These are phyloP conservation scores for Hyposoter dolosus DNA, from an alignment of 2,888 invertebrate genomes.

Conservation along the genomic window DNA sequence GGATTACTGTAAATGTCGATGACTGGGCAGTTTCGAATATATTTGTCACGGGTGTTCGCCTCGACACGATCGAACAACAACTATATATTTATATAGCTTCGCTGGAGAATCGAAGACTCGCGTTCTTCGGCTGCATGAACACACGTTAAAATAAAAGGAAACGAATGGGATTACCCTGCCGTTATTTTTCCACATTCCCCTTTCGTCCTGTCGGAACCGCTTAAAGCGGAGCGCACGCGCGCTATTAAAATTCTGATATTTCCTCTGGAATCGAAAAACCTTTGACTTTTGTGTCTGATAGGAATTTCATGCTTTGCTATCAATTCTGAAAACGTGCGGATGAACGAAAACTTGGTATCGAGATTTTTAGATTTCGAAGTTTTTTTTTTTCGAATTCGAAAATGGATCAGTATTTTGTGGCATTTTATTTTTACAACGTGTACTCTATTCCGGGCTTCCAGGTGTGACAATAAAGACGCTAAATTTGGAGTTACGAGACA, in stretches of 20 bases:
- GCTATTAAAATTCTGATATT: slow-evolving; percentile 28
- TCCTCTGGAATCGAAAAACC: not conserved
- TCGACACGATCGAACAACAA: slow-evolving; percentile 53
- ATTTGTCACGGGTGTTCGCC: slow-evolving; percentile 65
- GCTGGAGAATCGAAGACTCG: slow-evolving; percentile 42
- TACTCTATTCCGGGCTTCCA: not conserved
- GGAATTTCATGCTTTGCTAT: not conserved
- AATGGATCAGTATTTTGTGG: not conserved
- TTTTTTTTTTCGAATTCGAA: not conserved
- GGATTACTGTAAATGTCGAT: slow-evolving; percentile 76
- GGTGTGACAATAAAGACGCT: not conserved
- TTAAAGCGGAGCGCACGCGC: slow-evolving; percentile 20
- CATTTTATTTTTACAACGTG: not conserved
- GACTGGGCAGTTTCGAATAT: slow-evolving; percentile 70
- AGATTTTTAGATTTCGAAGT: not conserved
- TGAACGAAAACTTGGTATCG: not conserved
- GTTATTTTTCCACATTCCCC: slow-evolving; percentile 54
- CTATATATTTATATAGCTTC: slow-evolving; percentile 29
- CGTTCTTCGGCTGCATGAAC: slow-evolving; percentile 36
- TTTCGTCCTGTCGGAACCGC: not conserved
- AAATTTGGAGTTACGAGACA: slow-evolving; percentile 3
- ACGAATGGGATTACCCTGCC: slow-evolving; percentile 56
- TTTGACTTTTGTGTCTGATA: not conserved
- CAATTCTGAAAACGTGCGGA: not conserved
- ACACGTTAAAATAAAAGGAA: slow-evolving; percentile 30